Evolutionary conservation across 2,113 vertebrate genomes (phyloP), one percentile per base, ranked within the genome.

Genomic region (Talpa occidentalis): DNA sequence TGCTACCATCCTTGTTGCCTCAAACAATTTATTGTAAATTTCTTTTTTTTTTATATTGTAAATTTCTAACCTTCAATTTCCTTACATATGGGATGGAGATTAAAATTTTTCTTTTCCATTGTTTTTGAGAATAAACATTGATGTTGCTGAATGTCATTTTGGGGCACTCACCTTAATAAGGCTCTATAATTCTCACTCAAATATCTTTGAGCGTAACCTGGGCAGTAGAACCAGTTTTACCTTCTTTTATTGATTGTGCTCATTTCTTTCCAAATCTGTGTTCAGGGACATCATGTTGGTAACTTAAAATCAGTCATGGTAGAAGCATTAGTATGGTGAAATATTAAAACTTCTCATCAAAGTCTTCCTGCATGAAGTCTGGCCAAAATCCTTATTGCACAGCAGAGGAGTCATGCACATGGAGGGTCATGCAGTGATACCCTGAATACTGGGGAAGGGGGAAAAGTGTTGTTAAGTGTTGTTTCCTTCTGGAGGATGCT

Each of bases 21-120:
- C 86, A 44, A 85, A 76, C 9, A 80, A 66, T 72, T 81, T 72
- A 85, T 16, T 4, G 44, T n/a, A n/a, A n/a, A n/a, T n/a, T n/a
- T n/a, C n/a, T n/a, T n/a, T n/a, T n/a, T n/a, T n/a, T n/a, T n/a
- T n/a, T n/a, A n/a, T n/a, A n/a, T n/a, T n/a, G n/a, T n/a, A 77
- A 77, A 10, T 72, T 32, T 81, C 30, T 66, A 24, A 52, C 15
- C n/a, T 8, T 32, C 9, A 11, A 28, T 85, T 76, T 92, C 8
- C 37, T 79, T 69, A 12, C n/a, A 40, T 40, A 3, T 60, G n/a
- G 59, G 12, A 49, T 32, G 22, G 5, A 56, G 62, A 74, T 74
- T 74, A 76, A 67, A 60, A 44, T 10, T 0, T 19, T 3, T 88
- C 26, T 76, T 19, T 73, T 35, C 17, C 3, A 10, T 4, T 17